Evolutionary conservation across 2,113 vertebrate species (phyloP), one percentile per base, ranked within the genome.

Genomic region (Prunella fulvescens): DNA sequence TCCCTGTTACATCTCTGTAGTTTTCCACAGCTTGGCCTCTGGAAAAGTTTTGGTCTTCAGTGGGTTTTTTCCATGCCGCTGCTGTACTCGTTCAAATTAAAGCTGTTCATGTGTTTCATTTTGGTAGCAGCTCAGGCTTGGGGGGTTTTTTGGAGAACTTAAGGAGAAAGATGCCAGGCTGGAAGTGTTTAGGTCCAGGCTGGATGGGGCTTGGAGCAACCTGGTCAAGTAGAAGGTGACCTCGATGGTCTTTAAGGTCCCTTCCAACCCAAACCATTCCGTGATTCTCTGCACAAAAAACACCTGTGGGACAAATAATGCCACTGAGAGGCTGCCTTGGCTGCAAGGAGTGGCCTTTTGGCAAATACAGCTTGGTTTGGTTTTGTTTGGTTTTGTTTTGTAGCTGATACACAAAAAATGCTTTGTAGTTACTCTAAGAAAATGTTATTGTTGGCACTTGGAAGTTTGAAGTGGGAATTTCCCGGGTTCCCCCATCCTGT

Each of bases 21-120:
- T 92, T 94, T 95, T 96, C 93, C 94, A 92, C n/a, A 92, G 51
- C 67, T 91, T 51, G 24, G 19, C 18, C 25, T 64, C 54, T 83
- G 92, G 92, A 95, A 93, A 82, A 26, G 60, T 69, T 96, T 81
- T 83, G 44, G 45, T 92, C 29, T 62, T 54, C 37, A 14, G 39
- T 94, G 86, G 78, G 4, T 69, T 96, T 96, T 95, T 97, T 96
- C 88, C 79, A 60, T 71, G 53, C 66, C 88, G 47, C 57, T 13
- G 7, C 42, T 69, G 7, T 0, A 0, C 62, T 95, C 1, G 0
- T 40, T 71, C 9, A 12, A 77, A 31, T n/a, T 65, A 81, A 65
- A 93, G n/a, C 47, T 58, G 16, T 45, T 91, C 42, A 8, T 3
- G 7, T 5, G 7, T 25, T 50, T 61, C 12, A 6, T 39, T 76